Base-by-base conservation (phyloP, 2,888 invertebrate species). In the Philereme transversata region DNA sequence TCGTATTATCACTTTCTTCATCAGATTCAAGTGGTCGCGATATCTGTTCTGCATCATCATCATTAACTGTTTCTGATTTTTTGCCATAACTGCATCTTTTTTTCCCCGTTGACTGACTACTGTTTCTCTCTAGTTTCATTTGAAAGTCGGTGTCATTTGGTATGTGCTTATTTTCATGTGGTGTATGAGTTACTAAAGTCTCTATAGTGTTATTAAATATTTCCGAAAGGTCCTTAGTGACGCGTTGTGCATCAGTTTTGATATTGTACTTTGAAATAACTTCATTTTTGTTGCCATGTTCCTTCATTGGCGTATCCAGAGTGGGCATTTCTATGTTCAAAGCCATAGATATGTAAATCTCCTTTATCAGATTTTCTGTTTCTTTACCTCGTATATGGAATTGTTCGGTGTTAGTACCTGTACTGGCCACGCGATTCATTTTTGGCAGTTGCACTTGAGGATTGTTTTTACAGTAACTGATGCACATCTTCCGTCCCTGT, bases 301-400 rank as follows among this genome's bases (percentile, higher is more conserved):
- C 78, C 52, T 75, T 81, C 4, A 63, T 54, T 3, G 84, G 79
- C 6, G 76, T 74, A 36, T 78, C 79, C 69, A 82, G 83, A n/a
- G 71, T 71, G 2, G 79, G 75, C 4, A 72, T 68, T 10, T 82
- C 81, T 65, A 83, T 62, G 51, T 81, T 81, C 4, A 84, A 61
- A 22, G 87, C 82, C 64, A 90, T 78, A 0, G 90, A 88, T 64
- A 87, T 88, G 70, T 91, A 90, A 72, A 90, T 90, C 74, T 90
- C 90, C 69, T 87, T 84, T 33, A 90, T 89, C 34, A 90, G 75
- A 58, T 83, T 83, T 46, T 87, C 81, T 3, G 89, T 88, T 79
- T 89, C 89, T 47, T 77, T 81, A 57, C 62, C 82, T 4, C 69
- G 77, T 8, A 64, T 69, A 52, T 68, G 69, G 3, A 65, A 53